These are phyloP conservation scores for Trachythela sp. DNA, from an alignment of 64 coral and sea anemone species.

Conservation along the genomic window DNA sequence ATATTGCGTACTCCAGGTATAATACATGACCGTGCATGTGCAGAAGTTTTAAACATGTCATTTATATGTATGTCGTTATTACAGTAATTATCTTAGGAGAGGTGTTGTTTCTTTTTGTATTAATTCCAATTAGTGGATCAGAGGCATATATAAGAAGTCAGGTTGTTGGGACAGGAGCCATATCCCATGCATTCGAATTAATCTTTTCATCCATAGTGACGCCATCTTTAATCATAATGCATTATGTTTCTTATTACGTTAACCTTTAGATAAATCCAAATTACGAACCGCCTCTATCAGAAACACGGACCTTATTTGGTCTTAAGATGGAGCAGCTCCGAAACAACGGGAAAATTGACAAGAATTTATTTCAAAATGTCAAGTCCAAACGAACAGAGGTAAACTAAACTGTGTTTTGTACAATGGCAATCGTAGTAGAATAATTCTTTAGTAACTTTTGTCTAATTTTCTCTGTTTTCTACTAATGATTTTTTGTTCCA, in stretches of 20 bases:
- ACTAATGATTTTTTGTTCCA: no score
- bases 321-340: slow-evolving; percentile 81
- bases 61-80: background rate
- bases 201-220: no score
- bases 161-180: no score
- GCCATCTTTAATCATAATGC: no score
- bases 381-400: slow-evolving; percentile 68
- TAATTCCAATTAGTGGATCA: no score
- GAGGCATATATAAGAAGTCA: no score
- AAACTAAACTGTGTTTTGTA: background rate
- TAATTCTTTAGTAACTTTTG: background rate
- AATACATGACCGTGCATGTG: background rate
- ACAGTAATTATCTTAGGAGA: no score
- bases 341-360: slow-evolving; percentile 80
- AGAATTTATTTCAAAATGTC: slow-evolving; percentile 69
- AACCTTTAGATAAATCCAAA: slow-evolving; percentile 65
- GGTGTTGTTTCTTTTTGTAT: no score
- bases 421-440: background rate
- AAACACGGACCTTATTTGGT: slow-evolving; percentile 90
- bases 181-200: no score
- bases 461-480: no score
- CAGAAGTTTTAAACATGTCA: no score
- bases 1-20: slow-evolving; percentile 92
- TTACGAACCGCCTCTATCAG: slow-evolving; percentile 61
- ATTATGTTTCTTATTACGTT: background rate